Percentiles rank a stretch among this genome's conserved stretches.
Conservation (phyloP, 2,797 vertebrate species). For the Poecilia gillii region DNA sequence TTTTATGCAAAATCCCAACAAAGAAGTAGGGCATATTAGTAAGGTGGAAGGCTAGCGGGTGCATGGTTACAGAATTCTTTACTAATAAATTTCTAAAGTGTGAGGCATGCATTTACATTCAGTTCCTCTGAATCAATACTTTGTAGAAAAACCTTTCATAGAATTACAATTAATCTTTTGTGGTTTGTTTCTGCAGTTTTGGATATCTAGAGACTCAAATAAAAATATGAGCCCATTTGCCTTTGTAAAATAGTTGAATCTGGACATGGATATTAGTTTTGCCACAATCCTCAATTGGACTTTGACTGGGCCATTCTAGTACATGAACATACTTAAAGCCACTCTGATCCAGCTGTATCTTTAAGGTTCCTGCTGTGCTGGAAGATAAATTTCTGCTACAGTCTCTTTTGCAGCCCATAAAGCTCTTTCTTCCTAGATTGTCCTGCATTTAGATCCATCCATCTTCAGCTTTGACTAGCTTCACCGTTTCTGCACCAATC, state of each 20-base stretch:
- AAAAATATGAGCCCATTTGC: background rate
- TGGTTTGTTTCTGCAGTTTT: background rate
- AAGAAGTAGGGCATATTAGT: background rate
- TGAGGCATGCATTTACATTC: background rate
- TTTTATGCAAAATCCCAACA: background rate
- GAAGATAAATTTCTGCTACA: background rate
- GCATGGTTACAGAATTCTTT: background rate
- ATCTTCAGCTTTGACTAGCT: background rate
- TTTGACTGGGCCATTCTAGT: background rate
- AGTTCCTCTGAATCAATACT: background rate
- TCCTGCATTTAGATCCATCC: background rate
- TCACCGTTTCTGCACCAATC: background rate
- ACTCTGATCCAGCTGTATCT: background rate
- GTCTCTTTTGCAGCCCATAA: background rate
- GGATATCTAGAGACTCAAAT: background rate
- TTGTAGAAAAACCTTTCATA: background rate
- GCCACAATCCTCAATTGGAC: background rate
- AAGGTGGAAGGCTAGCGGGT: background rate
- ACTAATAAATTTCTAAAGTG: background rate
- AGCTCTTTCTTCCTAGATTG: background rate
- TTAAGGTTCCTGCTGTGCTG: background rate
- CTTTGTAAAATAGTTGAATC: background rate
- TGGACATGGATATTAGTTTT: background rate
- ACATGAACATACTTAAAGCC: background rate
- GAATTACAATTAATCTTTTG: background rate